phyloP scores from a whole-genome alignment of 2,888 invertebrate species.

The Dolichopus griseipennis region DNA sequence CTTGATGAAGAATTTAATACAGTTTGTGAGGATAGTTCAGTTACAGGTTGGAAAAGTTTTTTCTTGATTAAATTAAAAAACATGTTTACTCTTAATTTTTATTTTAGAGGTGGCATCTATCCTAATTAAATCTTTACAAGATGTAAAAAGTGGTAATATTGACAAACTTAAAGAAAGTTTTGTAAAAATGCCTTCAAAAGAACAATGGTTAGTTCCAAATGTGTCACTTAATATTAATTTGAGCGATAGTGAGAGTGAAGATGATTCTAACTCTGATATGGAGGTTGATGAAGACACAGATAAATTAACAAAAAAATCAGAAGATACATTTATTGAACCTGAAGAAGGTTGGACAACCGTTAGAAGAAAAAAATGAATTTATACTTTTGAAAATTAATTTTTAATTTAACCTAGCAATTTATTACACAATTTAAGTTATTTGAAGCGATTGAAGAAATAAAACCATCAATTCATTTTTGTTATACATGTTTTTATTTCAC shows the following conservation, averaged over 20 bases:
- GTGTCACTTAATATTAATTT: slow-evolving; percentile 30
- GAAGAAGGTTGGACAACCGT: slow-evolving; percentile 10
- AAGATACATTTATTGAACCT: not conserved
- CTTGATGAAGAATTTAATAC: slow-evolving; percentile 68
- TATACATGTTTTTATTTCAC: too few species aligned
- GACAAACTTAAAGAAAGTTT: slow-evolving; percentile 50
- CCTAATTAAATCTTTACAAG: slow-evolving; percentile 48
- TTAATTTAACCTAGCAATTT: too few species aligned
- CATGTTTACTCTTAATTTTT: not conserved
- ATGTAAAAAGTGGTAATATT: slow-evolving; percentile 50
- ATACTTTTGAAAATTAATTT: too few species aligned
- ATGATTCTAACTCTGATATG: slow-evolving; percentile 35
- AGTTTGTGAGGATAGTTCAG: slow-evolving; percentile 61
- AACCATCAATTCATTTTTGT: too few species aligned
- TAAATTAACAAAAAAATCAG: not conserved
- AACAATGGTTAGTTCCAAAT: slow-evolving; percentile 50
- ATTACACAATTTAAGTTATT: too few species aligned
- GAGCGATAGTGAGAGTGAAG: slow-evolving; percentile 36
- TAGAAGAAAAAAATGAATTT: not conserved
- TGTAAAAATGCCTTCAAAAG: slow-evolving; percentile 51
- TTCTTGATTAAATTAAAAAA: not conserved
- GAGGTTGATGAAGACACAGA: slow-evolving; percentile 26
- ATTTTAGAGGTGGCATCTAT: slow-evolving; percentile 51
- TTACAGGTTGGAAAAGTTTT: slow-evolving; percentile 45
- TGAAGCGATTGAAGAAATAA: too few species aligned